These are phyloP conservation scores for Podarcis siculus DNA, from an alignment of 2,797 vertebrate species.

Conservation along the genomic window DNA sequence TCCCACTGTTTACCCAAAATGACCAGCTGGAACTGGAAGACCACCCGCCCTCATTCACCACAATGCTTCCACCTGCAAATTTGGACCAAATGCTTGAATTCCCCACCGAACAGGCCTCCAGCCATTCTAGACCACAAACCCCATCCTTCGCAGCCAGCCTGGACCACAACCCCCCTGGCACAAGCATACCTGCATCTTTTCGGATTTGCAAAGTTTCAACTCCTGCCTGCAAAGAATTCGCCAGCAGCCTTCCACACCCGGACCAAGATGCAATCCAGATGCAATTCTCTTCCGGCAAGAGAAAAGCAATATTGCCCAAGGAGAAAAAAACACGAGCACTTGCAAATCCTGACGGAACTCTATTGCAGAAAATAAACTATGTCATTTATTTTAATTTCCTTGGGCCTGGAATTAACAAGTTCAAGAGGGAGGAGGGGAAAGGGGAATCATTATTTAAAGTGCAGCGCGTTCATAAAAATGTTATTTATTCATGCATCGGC, in stretches of 20 bases:
- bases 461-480: slow-evolving; percentile 9
- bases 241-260: too few species aligned
- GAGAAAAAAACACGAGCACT: neutral
- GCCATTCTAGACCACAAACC: too few species aligned
- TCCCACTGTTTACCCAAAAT: neutral
- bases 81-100: neutral
- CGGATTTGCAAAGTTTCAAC: too few species aligned
- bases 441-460: slow-evolving; percentile 30
- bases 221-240: too few species aligned
- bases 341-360: neutral
- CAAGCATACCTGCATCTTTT: too few species aligned
- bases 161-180: too few species aligned
- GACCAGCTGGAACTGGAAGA: accelerated
- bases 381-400: slow-evolving; percentile 42
- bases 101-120: neutral
- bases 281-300: neutral
- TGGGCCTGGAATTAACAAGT: slow-evolving; percentile 23
- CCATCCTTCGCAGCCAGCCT: too few species aligned
- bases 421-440: slow-evolving; percentile 5
- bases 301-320: neutral
- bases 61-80: accelerated
- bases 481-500: slow-evolving; percentile 29
- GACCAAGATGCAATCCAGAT: accelerated
- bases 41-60: accelerated
- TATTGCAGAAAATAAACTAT: slow-evolving; percentile 15